Evolutionary conservation across 2,113 vertebrate genomes (phyloP).

Genomic region (Halcyon malimbica): DNA sequence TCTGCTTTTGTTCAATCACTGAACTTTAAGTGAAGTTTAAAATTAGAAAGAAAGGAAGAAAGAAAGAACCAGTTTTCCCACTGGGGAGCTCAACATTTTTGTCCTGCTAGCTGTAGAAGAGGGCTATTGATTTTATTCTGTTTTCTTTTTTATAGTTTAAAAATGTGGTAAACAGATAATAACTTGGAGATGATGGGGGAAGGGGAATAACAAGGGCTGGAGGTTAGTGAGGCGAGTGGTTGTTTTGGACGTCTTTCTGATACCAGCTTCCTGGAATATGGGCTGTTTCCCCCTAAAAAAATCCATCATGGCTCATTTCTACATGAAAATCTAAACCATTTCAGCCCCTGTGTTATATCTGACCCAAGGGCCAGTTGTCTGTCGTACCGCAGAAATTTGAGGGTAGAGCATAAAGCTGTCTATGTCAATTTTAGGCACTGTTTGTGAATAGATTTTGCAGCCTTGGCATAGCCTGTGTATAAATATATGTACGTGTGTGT

Average conservation of each 20-base stretch:
- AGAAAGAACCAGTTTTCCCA: background rate
- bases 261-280: background rate
- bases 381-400: background rate
- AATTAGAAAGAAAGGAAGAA: constrained; percentile 39
- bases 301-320: background rate
- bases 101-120: background rate
- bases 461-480: background rate
- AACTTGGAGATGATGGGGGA: background rate
- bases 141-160: constrained; percentile 13
- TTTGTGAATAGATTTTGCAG: background rate
- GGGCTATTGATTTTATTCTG: background rate
- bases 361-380: background rate
- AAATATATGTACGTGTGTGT: background rate
- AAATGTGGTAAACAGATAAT: background rate
- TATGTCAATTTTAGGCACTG: background rate
- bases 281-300: background rate
- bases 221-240: background rate
- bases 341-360: background rate
- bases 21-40: constrained; percentile 57
- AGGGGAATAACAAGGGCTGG: background rate
- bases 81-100: background rate
- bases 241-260: background rate
- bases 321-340: background rate
- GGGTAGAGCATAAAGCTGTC: background rate
- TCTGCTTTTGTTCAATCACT: constrained; percentile 73